These are phyloP conservation scores for Epizoanthus stellaris DNA, from an alignment of 92 coral and sea anemone species.

Conservation along the genomic window DNA sequence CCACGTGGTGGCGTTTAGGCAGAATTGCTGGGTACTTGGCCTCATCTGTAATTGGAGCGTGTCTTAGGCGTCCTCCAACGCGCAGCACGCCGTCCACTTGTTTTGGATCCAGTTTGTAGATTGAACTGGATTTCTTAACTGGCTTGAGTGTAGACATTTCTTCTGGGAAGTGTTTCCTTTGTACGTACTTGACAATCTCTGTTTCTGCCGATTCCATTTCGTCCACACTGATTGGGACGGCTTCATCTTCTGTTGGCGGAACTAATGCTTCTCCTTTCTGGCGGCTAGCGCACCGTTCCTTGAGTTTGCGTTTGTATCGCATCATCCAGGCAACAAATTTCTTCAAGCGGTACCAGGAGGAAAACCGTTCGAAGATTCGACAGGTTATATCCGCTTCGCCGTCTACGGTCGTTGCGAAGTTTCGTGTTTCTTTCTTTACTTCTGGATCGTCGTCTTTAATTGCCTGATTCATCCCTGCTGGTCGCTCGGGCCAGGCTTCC, in stretches of 20 bases:
- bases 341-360: conserved; percentile 61
- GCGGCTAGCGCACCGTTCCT: conserved; percentile 41
- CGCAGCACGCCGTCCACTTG: conserved; percentile 41
- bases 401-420: conserved; percentile 17
- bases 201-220: conserved; percentile 54
- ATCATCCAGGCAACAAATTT: conserved; percentile 59
- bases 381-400: conserved; percentile 1
- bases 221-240: conserved; percentile 49
- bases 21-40: conserved; percentile 35
- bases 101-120: conserved; percentile 47
- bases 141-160: conserved; percentile 39
- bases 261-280: conserved; percentile 16
- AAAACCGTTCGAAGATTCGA: conserved; percentile 51
- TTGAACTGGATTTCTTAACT: conserved; percentile 45
- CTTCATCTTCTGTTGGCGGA: conserved; percentile 2
- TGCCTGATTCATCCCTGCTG: conserved; percentile 11
- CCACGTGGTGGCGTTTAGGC: conserved; percentile 46
- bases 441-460: conserved; percentile 63
- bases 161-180: conserved; percentile 49
- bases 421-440: conserved; percentile 46
- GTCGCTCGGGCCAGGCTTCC: conserved; percentile 68
- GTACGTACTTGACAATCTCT: conserved; percentile 51
- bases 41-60: conserved; percentile 40
- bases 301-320: conserved; percentile 57
- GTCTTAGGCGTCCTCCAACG: conserved; percentile 55